Conservation (phyloP, 23 tunicate genomes). For the Clavelina lepadiformis region DNA sequence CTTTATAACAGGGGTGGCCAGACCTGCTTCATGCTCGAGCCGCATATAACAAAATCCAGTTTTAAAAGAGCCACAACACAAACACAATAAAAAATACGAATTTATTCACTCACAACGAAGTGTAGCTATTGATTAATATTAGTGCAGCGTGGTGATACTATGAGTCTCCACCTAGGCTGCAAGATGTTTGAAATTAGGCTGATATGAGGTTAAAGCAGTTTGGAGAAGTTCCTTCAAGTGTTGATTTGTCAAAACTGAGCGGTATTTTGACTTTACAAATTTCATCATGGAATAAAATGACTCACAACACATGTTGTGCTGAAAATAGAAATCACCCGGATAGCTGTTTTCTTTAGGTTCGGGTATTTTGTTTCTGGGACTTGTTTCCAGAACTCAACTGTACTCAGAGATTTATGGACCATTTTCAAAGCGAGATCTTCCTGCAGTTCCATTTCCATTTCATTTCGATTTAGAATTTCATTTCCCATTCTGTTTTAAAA, state of each 20-base stretch:
- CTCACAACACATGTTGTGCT: slow-evolving; percentile 60
- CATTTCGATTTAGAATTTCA: no score
- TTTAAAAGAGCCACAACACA: slow-evolving; percentile 23
- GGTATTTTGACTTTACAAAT: slow-evolving; percentile 36
- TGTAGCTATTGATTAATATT: slow-evolving; percentile 1
- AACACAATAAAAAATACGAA: slow-evolving; percentile 9
- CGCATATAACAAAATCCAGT: slow-evolving; percentile 34
- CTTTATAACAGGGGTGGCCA: no score
- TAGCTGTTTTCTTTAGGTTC: slow-evolving; percentile 31
- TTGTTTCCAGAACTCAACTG: slow-evolving; percentile 50
- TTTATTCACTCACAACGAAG: slow-evolving; percentile 21
- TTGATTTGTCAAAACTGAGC: slow-evolving; percentile 32
- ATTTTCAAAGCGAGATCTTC: slow-evolving; percentile 42
- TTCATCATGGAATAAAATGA: slow-evolving; percentile 47
- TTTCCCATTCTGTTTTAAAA: no score
- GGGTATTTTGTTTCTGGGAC: slow-evolving; percentile 48
- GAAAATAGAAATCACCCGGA: slow-evolving; percentile 22
- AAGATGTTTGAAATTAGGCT: slow-evolving; percentile 37
- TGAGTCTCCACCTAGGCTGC: slow-evolving; percentile 41
- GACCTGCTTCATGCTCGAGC: no score
- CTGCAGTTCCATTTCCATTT: slow-evolving; percentile 46
- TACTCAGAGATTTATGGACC: slow-evolving; percentile 27
- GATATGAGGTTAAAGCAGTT: slow-evolving; percentile 32
- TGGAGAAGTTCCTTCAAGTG: slow-evolving; percentile 43
- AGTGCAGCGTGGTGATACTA: slow-evolving; percentile 21